Base-by-base conservation (phyloP, 64 coral and sea anemone genomes). In the Pachyseris speciosa region DNA sequence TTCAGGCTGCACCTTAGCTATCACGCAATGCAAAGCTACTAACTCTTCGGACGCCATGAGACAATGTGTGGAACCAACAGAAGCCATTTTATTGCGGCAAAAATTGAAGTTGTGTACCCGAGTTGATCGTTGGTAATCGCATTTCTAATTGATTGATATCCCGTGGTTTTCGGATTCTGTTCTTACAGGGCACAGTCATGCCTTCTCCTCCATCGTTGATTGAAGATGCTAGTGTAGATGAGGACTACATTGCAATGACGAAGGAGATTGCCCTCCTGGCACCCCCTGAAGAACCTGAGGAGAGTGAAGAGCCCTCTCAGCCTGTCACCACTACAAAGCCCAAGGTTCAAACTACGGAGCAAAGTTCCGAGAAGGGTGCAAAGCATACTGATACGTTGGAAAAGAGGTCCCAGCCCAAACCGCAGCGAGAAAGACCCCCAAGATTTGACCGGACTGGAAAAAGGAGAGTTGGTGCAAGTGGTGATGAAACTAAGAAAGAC, bases 341-440 rank as follows among this genome's bases (percentile, higher is more conserved):
- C 28, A 86, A 47, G 37, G 33, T 49, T 37, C 37, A 50, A 93
- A 40, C 26, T 61, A 11, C 33, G 37, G 91, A 88, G 2, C 32
- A 63, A 61, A 81, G 52, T 4, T 39, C 53, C 37, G 52, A 81
- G 17, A 79, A 79, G 49, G 33, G 29, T 63, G 34, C 31, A 12
- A 81, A 88, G 70, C 8, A 41, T 16, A 24, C 22, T 33, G 80
- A 50, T 39, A 10, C 15, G 29, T 57, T 59, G 16, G 86, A 75
- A n/a, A 86, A 96, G 53, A 89, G 83, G 64, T 72, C 75, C 5
- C 94, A 96, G 37, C 59, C 94, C 34, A 96, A 96, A 71, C 94
- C 86, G 33, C 94, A 93, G 70, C 64, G 84, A 84, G 94, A 96
- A 64, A 64, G 64, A 65, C 78, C 94, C 44, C 94, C 94, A 84